Evolutionary conservation across 1,140 invertebrate genomes (phyloP).

Genomic region (Bilobella aurantiaca): DNA sequence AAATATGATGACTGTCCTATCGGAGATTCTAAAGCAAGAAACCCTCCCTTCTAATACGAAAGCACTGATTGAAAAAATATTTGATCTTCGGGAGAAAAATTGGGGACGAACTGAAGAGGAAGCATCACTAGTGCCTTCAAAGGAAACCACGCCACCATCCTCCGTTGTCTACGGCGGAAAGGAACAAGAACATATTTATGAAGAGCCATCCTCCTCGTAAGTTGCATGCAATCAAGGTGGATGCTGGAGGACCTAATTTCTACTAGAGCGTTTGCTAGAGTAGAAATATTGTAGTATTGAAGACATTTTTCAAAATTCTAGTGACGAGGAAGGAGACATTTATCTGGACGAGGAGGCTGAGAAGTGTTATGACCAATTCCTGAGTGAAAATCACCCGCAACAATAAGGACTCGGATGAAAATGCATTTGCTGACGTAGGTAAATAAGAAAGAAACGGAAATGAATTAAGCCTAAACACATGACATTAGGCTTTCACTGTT

Average conservation of each 20-base stretch:
- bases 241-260: no score
- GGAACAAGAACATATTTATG: neutral
- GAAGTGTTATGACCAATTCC: neutral
- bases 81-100: neutral
- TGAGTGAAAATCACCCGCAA: no score
- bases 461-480: no score
- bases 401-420: no score
- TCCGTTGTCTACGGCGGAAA: neutral
- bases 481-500: no score
- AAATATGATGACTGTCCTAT: neutral
- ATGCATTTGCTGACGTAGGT: no score
- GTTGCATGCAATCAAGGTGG: no score
- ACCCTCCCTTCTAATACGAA: neutral
- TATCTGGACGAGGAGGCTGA: neutral
- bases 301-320: no score
- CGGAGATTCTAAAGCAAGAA: neutral
- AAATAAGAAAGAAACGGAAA: no score
- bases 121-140: neutral
- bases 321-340: neutral
- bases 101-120: neutral
- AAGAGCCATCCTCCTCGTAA: neutral
- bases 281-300: no score
- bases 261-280: neutral
- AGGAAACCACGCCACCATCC: neutral
- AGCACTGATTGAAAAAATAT: neutral